These are phyloP conservation scores for Diprion similis DNA, from an alignment of 1,140 invertebrate species.

Conservation along the genomic window DNA sequence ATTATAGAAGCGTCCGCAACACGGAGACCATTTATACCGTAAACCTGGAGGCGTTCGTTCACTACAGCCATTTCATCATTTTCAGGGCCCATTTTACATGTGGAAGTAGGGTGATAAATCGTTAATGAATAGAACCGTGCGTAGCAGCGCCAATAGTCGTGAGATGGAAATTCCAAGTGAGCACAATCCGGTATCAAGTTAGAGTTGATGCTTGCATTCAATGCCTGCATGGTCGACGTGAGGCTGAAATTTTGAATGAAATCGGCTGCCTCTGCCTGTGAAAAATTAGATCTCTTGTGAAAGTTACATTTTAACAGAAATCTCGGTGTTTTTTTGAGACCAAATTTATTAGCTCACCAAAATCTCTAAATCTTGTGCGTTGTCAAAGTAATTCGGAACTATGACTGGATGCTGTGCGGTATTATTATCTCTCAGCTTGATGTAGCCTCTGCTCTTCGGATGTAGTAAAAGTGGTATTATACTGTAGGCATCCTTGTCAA, in stretches of 20 bases:
- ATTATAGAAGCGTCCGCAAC: constrained; percentile 66
- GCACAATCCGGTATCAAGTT: constrained; percentile 67
- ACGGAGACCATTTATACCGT: constrained; percentile 60
- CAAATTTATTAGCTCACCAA: constrained; percentile 63
- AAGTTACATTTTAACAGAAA: too few relatives aligned
- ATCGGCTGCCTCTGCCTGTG: constrained; percentile 73
- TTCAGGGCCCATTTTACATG: constrained; percentile 32
- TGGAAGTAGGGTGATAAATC: constrained; percentile 37
- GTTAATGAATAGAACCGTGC: constrained; percentile 35
- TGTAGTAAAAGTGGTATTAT: constrained; percentile 85
- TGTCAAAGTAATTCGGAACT: constrained; percentile 88
- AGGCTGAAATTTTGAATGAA: constrained; percentile 68
- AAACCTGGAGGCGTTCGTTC: constrained; percentile 9
- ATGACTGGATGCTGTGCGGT: constrained; percentile 92
- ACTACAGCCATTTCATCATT: constrained; percentile 17
- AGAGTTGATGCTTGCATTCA: constrained; percentile 69
- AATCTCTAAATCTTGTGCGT: constrained; percentile 79
- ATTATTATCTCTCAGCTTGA: constrained; percentile 82
- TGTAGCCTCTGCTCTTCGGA: constrained; percentile 80
- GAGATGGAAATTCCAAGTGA: constrained; percentile 40
- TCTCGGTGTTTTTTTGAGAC: constrained; percentile 31
- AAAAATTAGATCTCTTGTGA: constrained; percentile 8
- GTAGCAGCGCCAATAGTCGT: constrained; percentile 58
- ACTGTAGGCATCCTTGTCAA: constrained; percentile 70
- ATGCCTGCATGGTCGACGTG: constrained; percentile 67